Evolutionary conservation across 2,797 vertebrate genomes (phyloP), one percentile per base, ranked within the genome.

Genomic region (Kryptolebias ocellatus): DNA sequence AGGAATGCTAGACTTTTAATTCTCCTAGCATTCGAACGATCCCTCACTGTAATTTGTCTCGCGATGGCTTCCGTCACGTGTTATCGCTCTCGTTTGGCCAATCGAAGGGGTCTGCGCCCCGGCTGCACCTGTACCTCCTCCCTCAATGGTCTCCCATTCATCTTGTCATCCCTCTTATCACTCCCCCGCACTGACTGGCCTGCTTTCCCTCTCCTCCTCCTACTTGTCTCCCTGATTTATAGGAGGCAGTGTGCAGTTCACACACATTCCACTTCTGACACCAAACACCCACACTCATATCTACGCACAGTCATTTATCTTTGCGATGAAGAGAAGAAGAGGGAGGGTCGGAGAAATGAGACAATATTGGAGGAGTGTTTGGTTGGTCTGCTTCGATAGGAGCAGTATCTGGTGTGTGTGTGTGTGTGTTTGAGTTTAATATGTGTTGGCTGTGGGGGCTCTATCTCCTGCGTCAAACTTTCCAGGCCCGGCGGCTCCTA

Each of bases 261-360:
- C 87, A 91, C 90, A 83, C 91, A 92, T 92, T 92, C 91, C 91
- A 83, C 82, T 79, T 70, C 63, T 86, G 85, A 87, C 83, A 69
- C 72, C 71, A 56, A 53, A 37, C 56, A 46, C 68, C 71, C 69
- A 72, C 85, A 85, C 86, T 90, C 84, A 83, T 91, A 89, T 90
- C 88, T 79, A 67, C 54, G 70, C 78, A 62, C 3, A 15, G 50
- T 64, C 83, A 31, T 92, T 90, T 76, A 79, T 92, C 90, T 91
- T 89, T 76, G 59, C 4, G 63, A 73, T 54, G 66, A 71, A 76
- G 67, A 73, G 68, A 64, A 83, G 60, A 57, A 51, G 60, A 71
- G 50, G 64, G 64, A 56, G 74, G 53, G 74, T 46, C 31, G 58
- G 68, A 71, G 81, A 67, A 74, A 64, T 74, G 78, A 82, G 76